Evolutionary conservation across 2,797 vertebrate genomes (phyloP), one percentile per base, ranked within the genome.

Genomic region (Cyprinella venusta): DNA sequence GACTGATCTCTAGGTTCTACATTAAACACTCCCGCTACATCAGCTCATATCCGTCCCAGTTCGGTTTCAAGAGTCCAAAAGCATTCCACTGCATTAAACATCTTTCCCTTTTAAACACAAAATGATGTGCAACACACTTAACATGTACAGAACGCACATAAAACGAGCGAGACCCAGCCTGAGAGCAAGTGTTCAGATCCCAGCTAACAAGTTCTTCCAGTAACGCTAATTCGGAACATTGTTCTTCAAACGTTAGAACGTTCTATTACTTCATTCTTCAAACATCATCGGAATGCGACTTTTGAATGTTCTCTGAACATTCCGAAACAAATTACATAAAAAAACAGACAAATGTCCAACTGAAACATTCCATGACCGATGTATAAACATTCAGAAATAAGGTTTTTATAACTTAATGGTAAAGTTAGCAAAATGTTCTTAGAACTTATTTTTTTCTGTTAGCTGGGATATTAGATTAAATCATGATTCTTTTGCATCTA

Each of bases 61-160:
- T 30, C 59, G n/a, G 30, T 5, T n/a, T 56, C 69, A 26, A 70
- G 13, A 70, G 40, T 45, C n/a, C 19, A 38, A 7, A 72, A 71
- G 2, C 24, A 5, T 70, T 8, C 24, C 6, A 50, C 69, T 71
- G 42, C 71, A 24, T 15, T 38, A 36, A 59, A 40, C 52, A 21
- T 38, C 12, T 3, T 56, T 75, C 50, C 71, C 71, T 75, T 74
- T 75, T 15, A 75, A 56, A 72, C 45, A 26, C 68, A 50, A 19
- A 30, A 71, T 19, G 24, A 72, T 52, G 70, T 72, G 48, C 70
- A 74, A 74, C 69, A 71, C 15, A 12, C 45, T 72, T 4, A 33
- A 52, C 50, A 75, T 5, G 5, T 30, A 63, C 18, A 36, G 5
- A 30, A 4, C 19, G 8, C 45, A n/a, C 13, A 36, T 8, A 30